Evolutionary conservation across 2,888 invertebrate species (phyloP), one percentile per base, ranked within the genome.

Genomic region (Andricus curvator): DNA sequence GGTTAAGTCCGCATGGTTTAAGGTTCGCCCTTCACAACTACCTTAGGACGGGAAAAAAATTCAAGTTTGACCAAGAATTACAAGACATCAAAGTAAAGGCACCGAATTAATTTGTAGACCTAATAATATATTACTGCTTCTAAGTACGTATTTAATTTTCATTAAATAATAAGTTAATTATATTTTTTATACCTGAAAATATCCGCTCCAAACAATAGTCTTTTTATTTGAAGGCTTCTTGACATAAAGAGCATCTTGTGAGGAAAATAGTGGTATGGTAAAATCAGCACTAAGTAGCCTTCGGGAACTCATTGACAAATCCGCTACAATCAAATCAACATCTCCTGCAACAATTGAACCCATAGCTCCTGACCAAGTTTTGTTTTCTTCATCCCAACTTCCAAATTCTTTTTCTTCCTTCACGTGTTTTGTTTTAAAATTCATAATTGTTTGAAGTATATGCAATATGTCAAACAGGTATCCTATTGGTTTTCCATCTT

Each of bases 281-380:
- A 88, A 90, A 78, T 89, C 89, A 4, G 88, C 82, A n/a, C 84
- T 79, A 4, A 48, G 48, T 44, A 85, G 77, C 29, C 89, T 80
- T 5, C 65, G 56, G 8, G 29, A 74, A 4, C 83, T 83, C 82
- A 85, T 84, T 0, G 82, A 76, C 20, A 84, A 78, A 56, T 82
- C 84, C 1, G 83, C 84, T 17, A 88, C 78, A 0, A 86, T 88
- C n/a, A 89, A 78, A 78, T 88, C 88, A 0, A 85, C 88, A 15
- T 86, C 80, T 8, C 78, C 77, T 8, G 29, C 37, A 0, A 65
- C 62, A 6, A 89, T 22, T 15, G 29, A 9, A 1, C 83, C 85
- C 1, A 89, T 84, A 11, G 84, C 84, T 20, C 89, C 89, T 1
- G 83, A 82, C 89, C 89, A 90, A 13, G 51, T 56, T 17, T 80